Evolutionary conservation across 2,113 vertebrate species (phyloP), one percentile per base, ranked within the genome.

Genomic region (Tretioscincus oriximinensis): DNA sequence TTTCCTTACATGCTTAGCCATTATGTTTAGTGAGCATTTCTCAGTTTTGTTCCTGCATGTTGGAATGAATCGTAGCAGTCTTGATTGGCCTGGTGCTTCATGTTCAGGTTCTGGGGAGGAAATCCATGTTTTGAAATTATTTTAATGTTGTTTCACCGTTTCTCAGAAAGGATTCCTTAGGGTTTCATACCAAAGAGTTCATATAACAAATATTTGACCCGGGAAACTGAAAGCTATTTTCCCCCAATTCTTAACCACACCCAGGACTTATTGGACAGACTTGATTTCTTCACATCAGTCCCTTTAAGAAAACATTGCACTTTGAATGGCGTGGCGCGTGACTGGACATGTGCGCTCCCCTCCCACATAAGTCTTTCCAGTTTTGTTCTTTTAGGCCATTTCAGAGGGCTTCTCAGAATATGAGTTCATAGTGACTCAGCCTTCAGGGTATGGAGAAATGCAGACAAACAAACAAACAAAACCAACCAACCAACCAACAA

Each of bases 171-270:
- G 76, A 73, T 10, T 73, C 16, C 80, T 82, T 87, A 85, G 85
- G 86, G 81, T 28, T 35, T 83, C 88, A 82, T 81, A 84, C 76
- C 64, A 87, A 84, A 89, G 86, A 14, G 2, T 51, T 51, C 51
- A 51, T 9, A 51, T 51, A 51, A 51, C 14, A 51, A 86, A 72
- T 65, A 28, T 83, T 70, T 75, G 88, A 70, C 51, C 60, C 85
- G 79, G 24, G 86, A 88, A 88, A 66, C 67, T 82, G 76, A 67
- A 70, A 49, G 4, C 24, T 26, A 4, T 2, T 66, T 81, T 81
- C 58, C 54, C 20, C 83, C 21, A 31, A 54, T 66, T 41, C 35
- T 41, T 41, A 41, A 7, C 65, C 22, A 21, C 47, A 28, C 79
- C 77, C 84, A 75, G 51, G 76, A 85, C 82, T 77, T 81, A 26